phyloP scores from a whole-genome alignment of 2,113 vertebrate genomes.

The Callithrix jacchus region DNA sequence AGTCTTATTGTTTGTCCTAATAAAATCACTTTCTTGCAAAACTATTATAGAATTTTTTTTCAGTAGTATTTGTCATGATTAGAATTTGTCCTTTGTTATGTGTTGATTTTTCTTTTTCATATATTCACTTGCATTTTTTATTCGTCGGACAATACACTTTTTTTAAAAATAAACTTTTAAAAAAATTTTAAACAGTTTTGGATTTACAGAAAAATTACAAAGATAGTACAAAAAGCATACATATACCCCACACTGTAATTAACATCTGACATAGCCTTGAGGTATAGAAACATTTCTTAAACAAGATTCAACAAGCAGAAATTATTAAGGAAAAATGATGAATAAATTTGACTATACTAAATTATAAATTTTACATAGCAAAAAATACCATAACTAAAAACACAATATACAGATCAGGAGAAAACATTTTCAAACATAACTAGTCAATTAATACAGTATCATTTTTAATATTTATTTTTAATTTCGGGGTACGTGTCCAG shows the following conservation, averaged over 20 bases:
- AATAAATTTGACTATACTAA: not conserved
- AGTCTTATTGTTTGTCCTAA: slow-evolving; percentile 56
- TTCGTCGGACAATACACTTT: too few species aligned
- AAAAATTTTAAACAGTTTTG: not conserved
- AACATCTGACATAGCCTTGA: not conserved
- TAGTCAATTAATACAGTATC: not conserved
- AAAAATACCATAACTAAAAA: not conserved
- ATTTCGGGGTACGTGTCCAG: too few species aligned
- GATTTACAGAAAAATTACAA: not conserved
- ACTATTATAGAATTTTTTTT: slow-evolving; percentile 7
- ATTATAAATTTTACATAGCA: not conserved
- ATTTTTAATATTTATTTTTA: not conserved
- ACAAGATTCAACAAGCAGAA: not conserved
- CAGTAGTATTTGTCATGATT: not conserved
- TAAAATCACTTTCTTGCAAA: slow-evolving; percentile 66
- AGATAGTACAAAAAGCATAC: not conserved
- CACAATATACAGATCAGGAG: not conserved
- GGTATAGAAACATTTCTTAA: not conserved
- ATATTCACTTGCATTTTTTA: not conserved
- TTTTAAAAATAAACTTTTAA: not conserved
- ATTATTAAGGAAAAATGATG: not conserved
- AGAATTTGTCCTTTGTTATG: not conserved
- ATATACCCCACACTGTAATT: not conserved
- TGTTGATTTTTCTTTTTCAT: not conserved
- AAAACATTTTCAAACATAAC: not conserved